Base-by-base conservation (phyloP, 2,113 vertebrate species). In the Fukomys damarensis region DNA sequence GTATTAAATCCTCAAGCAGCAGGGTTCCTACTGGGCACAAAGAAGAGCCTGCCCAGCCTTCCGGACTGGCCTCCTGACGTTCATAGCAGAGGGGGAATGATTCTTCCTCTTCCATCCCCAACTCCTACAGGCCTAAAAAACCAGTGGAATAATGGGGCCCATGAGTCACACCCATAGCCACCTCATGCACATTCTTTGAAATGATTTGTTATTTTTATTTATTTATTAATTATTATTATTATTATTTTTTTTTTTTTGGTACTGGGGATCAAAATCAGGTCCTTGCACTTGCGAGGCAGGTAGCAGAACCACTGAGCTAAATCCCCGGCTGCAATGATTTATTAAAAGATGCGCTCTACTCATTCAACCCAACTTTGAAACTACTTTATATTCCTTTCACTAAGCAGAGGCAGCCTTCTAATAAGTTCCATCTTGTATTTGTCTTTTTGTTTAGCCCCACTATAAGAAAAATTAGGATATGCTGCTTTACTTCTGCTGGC, bases 381-480 rank as follows among this genome's bases (percentile, higher is more conserved):
- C 49, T 91, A 83, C 24, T 32, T 86, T 56, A 59, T n/a, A 26
- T 35, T 46, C 14, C 32, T 86, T 30, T 92, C 54, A 46, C 28
- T 46, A 93, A 38, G 17, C 3, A 88, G 95, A 92, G 66, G 22
- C 3, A 76, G 49, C n/a, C 16, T 35, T 84, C 20, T 84, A 61
- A 81, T 72, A 63, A 93, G 72, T 41, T 61, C 26, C 12, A 59
- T 43, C 76, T 70, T 80, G 5, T 90, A 41, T 93, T 90, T 94
- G 14, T 87, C 56, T 49, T 61, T 19, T 32, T 72, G 22, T 56
- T 66, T 66, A 91, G 58, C 2, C 32, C 32, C 28, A 54, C 22
- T n/a, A 83, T 92, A 77, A 95, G 91, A 70, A 89, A 77, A 87
- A 54, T 19, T 82, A n/a, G 32, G 19, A 84, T 26, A 8, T 46